Percentiles rank a stretch among this genome's conserved stretches.
Evolutionary conservation across 1,140 invertebrate genomes (phyloP).

Genomic region (Pentalonia nigronervosa): DNA sequence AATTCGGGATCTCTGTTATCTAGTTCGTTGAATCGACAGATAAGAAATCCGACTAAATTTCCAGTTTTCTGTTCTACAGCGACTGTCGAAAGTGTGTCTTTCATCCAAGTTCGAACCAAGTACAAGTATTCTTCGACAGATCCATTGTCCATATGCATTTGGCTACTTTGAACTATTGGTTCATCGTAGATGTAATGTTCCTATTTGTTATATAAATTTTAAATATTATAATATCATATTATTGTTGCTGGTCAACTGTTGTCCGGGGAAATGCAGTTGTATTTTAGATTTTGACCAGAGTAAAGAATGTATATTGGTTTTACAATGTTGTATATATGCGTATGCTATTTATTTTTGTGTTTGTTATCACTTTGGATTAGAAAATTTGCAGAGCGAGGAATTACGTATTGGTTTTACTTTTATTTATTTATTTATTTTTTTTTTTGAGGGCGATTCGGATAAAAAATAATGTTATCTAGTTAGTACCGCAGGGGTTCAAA

Average conservation of each 20-base stretch:
- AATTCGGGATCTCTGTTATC: background rate
- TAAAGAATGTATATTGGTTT: no score
- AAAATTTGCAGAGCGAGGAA: no score
- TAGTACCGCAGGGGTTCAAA: background rate
- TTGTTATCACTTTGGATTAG: background rate
- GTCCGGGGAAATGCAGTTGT: no score
- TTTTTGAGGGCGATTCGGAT: no score
- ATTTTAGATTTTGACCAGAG: no score
- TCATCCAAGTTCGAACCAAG: conserved; percentile 24
- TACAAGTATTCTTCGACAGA: conserved; percentile 34
- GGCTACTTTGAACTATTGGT: background rate
- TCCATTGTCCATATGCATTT: background rate
- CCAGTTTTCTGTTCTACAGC: background rate
- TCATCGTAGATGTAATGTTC: conserved; percentile 26
- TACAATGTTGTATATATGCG: no score
- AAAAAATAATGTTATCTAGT: no score
- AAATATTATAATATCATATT: background rate
- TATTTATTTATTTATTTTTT: no score
- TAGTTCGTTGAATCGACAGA: conserved; percentile 20
- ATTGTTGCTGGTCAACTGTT: no score
- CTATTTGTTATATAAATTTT: background rate
- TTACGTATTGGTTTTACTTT: no score
- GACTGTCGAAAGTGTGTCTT: conserved; percentile 8
- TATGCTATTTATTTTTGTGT: no score
- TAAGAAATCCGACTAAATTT: conserved; percentile 26